Evolutionary conservation across 1,140 invertebrate species (phyloP), one percentile per base, ranked within the genome.

Genomic region (Drosophila jambulina): DNA sequence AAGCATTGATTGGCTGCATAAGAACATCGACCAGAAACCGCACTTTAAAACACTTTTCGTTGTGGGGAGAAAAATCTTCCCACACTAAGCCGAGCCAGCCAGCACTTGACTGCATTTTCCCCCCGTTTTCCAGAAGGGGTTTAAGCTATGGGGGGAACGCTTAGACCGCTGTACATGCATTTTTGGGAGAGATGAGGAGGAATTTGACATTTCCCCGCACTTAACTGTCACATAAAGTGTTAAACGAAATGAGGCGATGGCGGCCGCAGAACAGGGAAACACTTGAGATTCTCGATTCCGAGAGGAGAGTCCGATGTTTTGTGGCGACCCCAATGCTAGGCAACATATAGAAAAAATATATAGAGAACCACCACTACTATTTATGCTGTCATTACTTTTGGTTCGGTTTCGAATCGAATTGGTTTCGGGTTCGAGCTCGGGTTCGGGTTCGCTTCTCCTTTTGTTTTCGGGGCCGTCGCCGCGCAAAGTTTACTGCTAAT

Each of bases 161-260:
- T 59, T 27, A 78, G 76, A 78, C 64, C 60, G 77, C 58, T 57
- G 57, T 62, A 78, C 75, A 78, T 64, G 75, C 54, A 59, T 59
- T 88, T 71, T 62, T 36, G 19, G 53, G 71, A 0, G 81, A 78
- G 80, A 81, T 65, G 46, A 51, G 62, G 46, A 88, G 82, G 54
- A 84, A 90, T 90, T 90, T 90, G 78, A 88, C 84, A 88, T 90
- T 81, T 75, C 80, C 77, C 78, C 77, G 80, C 84, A 85, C 84
- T 88, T 79, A 88, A 85, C 63, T 88, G 84, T 88, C 84, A 88
- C 84, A 88, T 88, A 88, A 88, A 88, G 84, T 90, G 84, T 88
- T 90, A 88, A 88, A 88, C 87, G 84, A 90, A 88, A 88, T 90
- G 84, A 75, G 81, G 75, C 77, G 78, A 67, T 67, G 81, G 63